A percentile compares a stretch with the other conserved stretches of the same genome.
These are phyloP conservation scores for Pyrocephalus nanus DNA, from an alignment of 2,797 vertebrate species.

Conservation along the genomic window DNA sequence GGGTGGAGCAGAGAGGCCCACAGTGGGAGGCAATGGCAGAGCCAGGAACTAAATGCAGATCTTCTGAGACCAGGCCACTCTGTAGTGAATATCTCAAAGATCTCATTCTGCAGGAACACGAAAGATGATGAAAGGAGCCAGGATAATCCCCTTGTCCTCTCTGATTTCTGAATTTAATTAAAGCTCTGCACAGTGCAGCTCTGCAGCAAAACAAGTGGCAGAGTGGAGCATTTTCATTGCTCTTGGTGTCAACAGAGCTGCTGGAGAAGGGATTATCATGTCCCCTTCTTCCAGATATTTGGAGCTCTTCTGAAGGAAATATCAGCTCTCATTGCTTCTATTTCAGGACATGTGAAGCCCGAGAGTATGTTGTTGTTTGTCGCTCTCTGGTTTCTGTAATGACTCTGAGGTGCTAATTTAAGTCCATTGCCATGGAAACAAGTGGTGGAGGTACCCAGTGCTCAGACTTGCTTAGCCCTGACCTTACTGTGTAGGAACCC, in stretches of 20 bases:
- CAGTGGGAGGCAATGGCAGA: not conserved
- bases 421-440: constrained; percentile 65
- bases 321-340: constrained; percentile 34
- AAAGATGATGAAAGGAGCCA: constrained; percentile 25
- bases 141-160: constrained; percentile 27
- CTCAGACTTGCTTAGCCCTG: constrained; percentile 28
- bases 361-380: constrained; percentile 25
- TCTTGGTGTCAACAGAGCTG: not conserved
- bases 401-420: constrained; percentile 61
- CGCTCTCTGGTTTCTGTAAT: constrained; percentile 27
- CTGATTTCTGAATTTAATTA: constrained; percentile 28
- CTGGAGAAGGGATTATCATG: constrained; percentile 19
- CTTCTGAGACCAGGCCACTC: not conserved
- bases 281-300: constrained; percentile 14
- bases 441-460: constrained; percentile 5
- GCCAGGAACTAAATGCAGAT: not conserved
- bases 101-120: not conserved
- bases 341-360: constrained; percentile 42
- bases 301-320: constrained; percentile 30
- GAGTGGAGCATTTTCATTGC: not conserved
- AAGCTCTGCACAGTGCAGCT: not conserved
- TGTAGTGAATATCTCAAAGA: not conserved
- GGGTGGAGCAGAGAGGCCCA: not conserved
- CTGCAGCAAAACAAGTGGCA: not conserved
- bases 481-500: constrained; percentile 13